Conservation (phyloP, 2,888 invertebrate species). For the Alloscopus bannaensis region DNA sequence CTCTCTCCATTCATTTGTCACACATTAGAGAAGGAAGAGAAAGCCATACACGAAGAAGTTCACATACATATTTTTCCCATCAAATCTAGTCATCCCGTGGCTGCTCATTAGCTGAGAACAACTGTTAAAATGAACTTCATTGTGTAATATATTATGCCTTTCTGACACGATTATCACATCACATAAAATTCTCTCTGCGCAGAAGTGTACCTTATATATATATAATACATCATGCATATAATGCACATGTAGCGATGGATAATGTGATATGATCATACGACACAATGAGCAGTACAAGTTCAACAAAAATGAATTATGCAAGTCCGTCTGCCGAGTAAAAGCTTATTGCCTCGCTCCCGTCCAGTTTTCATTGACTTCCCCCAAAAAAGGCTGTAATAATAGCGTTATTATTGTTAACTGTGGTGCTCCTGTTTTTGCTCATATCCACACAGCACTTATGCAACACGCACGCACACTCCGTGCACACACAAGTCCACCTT, state of each 20-base stretch:
- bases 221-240: too few species aligned
- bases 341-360: too few species aligned
- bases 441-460: background rate
- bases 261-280: constrained; percentile 46
- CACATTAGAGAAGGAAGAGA: background rate
- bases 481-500: too few species aligned
- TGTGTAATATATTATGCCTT: constrained; percentile 31
- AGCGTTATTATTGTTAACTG: constrained; percentile 19
- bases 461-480: constrained; percentile 1
- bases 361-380: constrained; percentile 48
- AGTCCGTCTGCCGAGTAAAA: too few species aligned
- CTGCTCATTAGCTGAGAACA: constrained; percentile 57
- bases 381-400: constrained; percentile 23
- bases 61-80: constrained; percentile 15
- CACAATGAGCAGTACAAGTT: too few species aligned
- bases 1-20: background rate
- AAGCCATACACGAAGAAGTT: background rate
- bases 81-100: constrained; percentile 57
- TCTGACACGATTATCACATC: constrained; percentile 42
- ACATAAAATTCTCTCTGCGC: too few species aligned
- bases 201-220: constrained; percentile 21
- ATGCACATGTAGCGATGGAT: too few species aligned
- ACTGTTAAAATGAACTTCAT: constrained; percentile 59
- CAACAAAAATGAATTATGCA: too few species aligned
- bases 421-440: constrained; percentile 37